Evolutionary conservation across 1,140 invertebrate genomes (phyloP).

Genomic region (Drosophila athabasca): DNA sequence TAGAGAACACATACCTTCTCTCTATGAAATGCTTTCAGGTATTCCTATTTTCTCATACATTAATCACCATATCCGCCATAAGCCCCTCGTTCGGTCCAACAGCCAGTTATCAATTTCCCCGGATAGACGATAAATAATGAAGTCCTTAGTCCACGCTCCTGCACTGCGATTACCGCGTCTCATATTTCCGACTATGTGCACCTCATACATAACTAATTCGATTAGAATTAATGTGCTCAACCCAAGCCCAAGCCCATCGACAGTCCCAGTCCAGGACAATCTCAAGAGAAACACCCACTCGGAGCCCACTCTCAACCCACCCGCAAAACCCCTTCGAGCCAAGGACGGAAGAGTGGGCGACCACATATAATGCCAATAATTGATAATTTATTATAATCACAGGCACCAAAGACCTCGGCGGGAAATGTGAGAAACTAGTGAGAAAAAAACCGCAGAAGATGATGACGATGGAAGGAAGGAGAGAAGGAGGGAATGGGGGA

Average conservation of each 20-base stretch:
- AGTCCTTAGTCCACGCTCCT: conserved; percentile 17
- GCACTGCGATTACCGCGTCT: conserved; percentile 38
- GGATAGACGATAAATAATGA: conserved; percentile 39
- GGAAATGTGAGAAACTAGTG: conserved; percentile 32
- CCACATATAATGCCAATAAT: conserved; percentile 76
- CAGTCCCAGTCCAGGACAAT: conserved; percentile 44
- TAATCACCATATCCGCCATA: conserved; percentile 33
- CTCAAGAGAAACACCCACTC: conserved; percentile 28
- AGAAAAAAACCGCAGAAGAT: conserved; percentile 28
- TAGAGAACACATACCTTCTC: too few species aligned
- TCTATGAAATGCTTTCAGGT: background rate
- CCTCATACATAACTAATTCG: conserved; percentile 62
- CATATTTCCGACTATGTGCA: conserved; percentile 31
- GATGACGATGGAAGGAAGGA: conserved; percentile 6
- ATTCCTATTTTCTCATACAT: conserved; percentile 2
- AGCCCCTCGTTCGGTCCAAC: conserved; percentile 9
- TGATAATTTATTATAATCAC: conserved; percentile 82
- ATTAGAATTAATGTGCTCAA: conserved; percentile 50
- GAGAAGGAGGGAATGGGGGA: too few species aligned
- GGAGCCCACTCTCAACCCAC: conserved; percentile 14
- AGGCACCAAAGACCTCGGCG: conserved; percentile 24
- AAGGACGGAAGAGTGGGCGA: conserved; percentile 6
- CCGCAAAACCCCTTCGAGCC: conserved; percentile 32
- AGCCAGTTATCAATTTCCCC: conserved; percentile 32
- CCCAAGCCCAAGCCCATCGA: background rate